Base-by-base conservation (phyloP, 2,888 invertebrate genomes). In the Drosophila mimica region DNA sequence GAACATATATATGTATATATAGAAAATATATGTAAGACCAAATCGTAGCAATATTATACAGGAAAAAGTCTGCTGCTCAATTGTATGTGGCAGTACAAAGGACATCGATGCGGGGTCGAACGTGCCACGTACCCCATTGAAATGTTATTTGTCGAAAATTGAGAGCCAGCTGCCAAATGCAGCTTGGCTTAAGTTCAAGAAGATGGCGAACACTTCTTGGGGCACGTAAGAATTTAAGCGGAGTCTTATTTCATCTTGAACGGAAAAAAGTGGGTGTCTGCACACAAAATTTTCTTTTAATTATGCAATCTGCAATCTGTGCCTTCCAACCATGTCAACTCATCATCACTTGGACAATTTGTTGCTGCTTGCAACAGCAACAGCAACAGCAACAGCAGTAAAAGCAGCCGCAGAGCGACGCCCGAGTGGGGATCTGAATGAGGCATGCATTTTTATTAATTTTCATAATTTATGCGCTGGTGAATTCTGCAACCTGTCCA, bases 391-490 rank as follows among this genome's bases (percentile, higher is more conserved):
- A 60, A 71, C 40, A 54, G 43, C 54, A 59, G 40, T 34, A 40
- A 17, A 51, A 33, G 15, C 25, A 38, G 31, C 17, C 3, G 6
- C n/a, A 25, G 48, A 33, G 13, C 46, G 48, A 6, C 46, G 51
- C 17, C 28, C 40, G 15, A 28, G 20, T 52, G 6, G 15, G 57
- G 28, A 64, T 52, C 17, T 49, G 68, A 64, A 60, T 68, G 65
- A 52, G 38, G 72, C 62, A 70, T 79, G 77, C 81, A 85, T 88
- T 89, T 87, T 87, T 89, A 89, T 87, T 87, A 89, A 86, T 87
- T 87, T 87, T 89, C 89, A 87, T 87, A 87, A 87, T 87, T 87
- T 89, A 87, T 87, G 89, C 73, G 69, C 57, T 66, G 54, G 64
- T 70, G 74, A 67, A 57, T 43, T 62, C 69, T 57, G 76, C 57